Conservation (phyloP, 37 sponge, comb jelly and placozoan species). For the Ianthella basta region DNA sequence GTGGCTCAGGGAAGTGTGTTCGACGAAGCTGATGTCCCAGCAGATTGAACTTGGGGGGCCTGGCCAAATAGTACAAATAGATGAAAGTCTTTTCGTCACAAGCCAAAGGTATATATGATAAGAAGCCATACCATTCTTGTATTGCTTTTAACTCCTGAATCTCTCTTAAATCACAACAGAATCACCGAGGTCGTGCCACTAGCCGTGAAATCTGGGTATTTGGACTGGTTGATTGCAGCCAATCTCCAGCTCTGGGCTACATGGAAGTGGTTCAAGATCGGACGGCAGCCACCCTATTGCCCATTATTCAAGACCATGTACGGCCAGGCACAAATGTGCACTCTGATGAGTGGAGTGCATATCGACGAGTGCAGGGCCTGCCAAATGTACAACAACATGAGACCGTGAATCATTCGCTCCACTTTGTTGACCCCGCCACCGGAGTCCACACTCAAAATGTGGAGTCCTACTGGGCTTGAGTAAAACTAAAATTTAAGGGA, state of each 20-base stretch:
- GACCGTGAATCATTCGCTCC: slow-evolving; percentile 61
- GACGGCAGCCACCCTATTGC: slow-evolving; percentile 63
- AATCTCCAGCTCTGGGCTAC: slow-evolving; percentile 47
- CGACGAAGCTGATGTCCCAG: slow-evolving; percentile 4
- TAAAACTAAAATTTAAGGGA: slow-evolving; percentile 52
- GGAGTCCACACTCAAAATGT: slow-evolving; percentile 69
- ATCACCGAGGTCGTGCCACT: slow-evolving; percentile 54
- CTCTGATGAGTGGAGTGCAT: slow-evolving; percentile 72
- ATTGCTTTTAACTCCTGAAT: background rate
- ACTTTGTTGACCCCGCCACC: slow-evolving; percentile 61
- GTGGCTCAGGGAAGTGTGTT: slow-evolving; percentile 65
- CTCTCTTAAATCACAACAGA: slow-evolving; percentile 5
- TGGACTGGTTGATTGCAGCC: slow-evolving; percentile 58
- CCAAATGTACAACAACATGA: slow-evolving; percentile 43
- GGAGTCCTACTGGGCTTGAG: slow-evolving; percentile 71
- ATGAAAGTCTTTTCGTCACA: slow-evolving; percentile 56
- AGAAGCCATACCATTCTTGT: too few relatives aligned
- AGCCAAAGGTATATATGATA: slow-evolving; percentile 41
- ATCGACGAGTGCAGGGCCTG: slow-evolving; percentile 23
- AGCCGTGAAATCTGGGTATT: slow-evolving; percentile 64
- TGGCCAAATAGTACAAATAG: slow-evolving; percentile 52
- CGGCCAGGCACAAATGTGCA: slow-evolving; percentile 45
- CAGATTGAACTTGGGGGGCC: slow-evolving; percentile 43
- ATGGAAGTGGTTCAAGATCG: slow-evolving; percentile 58
- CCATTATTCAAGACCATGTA: slow-evolving; percentile 57